These are phyloP conservation scores for Diadophis punctatus DNA, from an alignment of 2,113 vertebrate genomes.

Conservation along the genomic window DNA sequence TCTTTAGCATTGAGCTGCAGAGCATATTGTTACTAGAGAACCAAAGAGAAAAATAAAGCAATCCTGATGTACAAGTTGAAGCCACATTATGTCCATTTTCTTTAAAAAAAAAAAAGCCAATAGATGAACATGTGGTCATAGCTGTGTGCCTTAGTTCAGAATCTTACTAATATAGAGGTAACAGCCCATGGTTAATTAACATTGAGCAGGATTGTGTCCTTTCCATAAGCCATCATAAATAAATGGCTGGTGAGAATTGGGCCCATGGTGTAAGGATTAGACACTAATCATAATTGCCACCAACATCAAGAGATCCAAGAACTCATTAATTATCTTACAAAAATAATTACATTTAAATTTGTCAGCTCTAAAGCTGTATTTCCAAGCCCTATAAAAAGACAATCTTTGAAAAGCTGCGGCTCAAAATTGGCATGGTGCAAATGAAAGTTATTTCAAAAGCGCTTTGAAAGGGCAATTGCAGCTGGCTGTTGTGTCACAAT, in stretches of 20 bases:
- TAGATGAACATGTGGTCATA: not conserved
- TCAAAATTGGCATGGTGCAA: constrained; percentile 60
- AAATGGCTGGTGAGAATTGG: constrained; percentile 18
- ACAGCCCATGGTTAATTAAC: constrained; percentile 23
- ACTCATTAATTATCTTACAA: constrained; percentile 68
- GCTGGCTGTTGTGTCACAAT: constrained; percentile 56
- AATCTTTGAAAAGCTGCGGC: constrained; percentile 69
- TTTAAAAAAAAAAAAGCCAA: not conserved
- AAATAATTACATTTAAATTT: constrained; percentile 73
- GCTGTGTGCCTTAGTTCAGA: constrained; percentile 8
- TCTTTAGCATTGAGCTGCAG: not conserved
- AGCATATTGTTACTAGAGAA: not conserved
- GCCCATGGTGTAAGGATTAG: constrained; percentile 20
- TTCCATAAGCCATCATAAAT: constrained; percentile 20
- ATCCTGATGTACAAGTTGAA: not conserved
- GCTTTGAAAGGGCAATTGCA: constrained; percentile 44
- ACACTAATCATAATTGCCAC: constrained; percentile 29
- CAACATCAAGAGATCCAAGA: constrained; percentile 65
- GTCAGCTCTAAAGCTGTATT: constrained; percentile 61
- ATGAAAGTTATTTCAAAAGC: constrained; percentile 58
- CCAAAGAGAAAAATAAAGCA: constrained; percentile 1
- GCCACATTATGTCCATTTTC: constrained; percentile 1
- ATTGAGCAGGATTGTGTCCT: constrained; percentile 31
- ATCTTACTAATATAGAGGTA: constrained; percentile 34
- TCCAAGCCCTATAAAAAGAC: constrained; percentile 74